Conservation (phyloP, 2,113 vertebrate species). For the Spermophilus dauricus region DNA sequence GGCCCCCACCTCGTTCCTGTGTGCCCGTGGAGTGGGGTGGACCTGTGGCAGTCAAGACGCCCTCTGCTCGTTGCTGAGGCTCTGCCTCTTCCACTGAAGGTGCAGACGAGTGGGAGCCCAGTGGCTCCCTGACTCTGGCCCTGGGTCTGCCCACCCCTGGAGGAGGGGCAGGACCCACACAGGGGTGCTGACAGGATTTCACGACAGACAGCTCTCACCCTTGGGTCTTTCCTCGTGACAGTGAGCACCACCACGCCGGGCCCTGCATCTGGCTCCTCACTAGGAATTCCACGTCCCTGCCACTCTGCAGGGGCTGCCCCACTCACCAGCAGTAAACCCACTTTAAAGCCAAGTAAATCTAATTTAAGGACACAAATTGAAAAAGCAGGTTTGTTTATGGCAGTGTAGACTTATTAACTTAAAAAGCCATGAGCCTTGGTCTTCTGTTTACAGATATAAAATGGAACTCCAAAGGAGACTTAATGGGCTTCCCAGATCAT, state of each 20-base stretch:
- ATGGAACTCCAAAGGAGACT: conserved; percentile 66
- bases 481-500: conserved; percentile 72
- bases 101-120: background rate
- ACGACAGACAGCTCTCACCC: too few species aligned
- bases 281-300: background rate
- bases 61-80: fast-evolving
- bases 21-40: fast-evolving
- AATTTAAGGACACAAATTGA: conserved; percentile 67
- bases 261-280: fast-evolving
- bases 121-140: too few species aligned
- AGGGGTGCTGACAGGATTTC: too few species aligned
- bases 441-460: conserved; percentile 69
- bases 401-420: conserved; percentile 47
- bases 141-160: background rate
- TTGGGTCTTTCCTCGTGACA: background rate
- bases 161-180: too few species aligned
- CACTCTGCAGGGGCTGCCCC: background rate
- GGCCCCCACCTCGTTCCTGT: fast-evolving
- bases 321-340: background rate
- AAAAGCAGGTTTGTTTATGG: conserved; percentile 72
- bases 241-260: fast-evolving
- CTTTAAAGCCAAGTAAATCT: conserved; percentile 65
- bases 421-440: conserved; percentile 57
- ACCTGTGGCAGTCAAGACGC: background rate
- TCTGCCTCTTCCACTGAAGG: fast-evolving